A percentile compares a stretch with the other conserved stretches of the same genome.
Conservation (phyloP, 2,888 invertebrate genomes). For the Volucella inflata region DNA sequence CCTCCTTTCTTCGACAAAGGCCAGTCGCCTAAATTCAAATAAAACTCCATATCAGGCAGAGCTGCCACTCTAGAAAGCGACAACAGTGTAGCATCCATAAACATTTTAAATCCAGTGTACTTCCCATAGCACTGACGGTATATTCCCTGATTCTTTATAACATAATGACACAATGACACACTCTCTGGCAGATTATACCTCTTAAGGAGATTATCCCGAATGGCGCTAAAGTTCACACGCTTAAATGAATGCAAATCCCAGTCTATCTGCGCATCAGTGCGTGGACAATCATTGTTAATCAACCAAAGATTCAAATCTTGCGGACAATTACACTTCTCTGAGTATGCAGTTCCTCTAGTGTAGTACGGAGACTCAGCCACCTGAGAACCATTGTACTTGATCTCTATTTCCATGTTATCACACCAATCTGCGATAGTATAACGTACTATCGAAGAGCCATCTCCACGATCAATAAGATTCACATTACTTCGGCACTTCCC, state of each 20-base stretch:
- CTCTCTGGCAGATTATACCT: slow-evolving; percentile 91
- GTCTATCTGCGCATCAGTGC: slow-evolving; percentile 88
- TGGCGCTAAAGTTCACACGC: slow-evolving; percentile 88
- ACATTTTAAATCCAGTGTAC: slow-evolving; percentile 98
- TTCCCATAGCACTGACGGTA: slow-evolving; percentile 96
- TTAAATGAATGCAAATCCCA: slow-evolving; percentile 89
- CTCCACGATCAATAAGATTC: slow-evolving; percentile 91
- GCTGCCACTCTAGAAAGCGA: slow-evolving; percentile 91
- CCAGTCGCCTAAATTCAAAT: slow-evolving; percentile 98
- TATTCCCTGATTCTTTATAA: slow-evolving; percentile 91
- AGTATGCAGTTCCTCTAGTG: slow-evolving; percentile 86
- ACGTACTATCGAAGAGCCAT: slow-evolving; percentile 92
- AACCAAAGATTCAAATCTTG: slow-evolving; percentile 88
- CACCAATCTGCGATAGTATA: slow-evolving; percentile 92
- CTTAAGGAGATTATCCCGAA: slow-evolving; percentile 87
- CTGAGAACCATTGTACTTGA: slow-evolving; percentile 85
- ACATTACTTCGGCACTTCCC: slow-evolving; percentile 89
- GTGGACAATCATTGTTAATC: slow-evolving; percentile 87
- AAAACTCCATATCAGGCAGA: slow-evolving; percentile 94
- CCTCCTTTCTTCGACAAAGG: slow-evolving; percentile 88
- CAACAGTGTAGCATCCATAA: slow-evolving; percentile 93
- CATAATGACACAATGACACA: slow-evolving; percentile 95
- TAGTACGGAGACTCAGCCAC: slow-evolving; percentile 82
- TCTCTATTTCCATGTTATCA: slow-evolving; percentile 87
- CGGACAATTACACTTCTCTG: slow-evolving; percentile 95